Percentiles rank a stretch among this genome's conserved stretches.
These are phyloP conservation scores for Dryas iulia DNA, from an alignment of 1,140 invertebrate genomes.

Conservation along the genomic window DNA sequence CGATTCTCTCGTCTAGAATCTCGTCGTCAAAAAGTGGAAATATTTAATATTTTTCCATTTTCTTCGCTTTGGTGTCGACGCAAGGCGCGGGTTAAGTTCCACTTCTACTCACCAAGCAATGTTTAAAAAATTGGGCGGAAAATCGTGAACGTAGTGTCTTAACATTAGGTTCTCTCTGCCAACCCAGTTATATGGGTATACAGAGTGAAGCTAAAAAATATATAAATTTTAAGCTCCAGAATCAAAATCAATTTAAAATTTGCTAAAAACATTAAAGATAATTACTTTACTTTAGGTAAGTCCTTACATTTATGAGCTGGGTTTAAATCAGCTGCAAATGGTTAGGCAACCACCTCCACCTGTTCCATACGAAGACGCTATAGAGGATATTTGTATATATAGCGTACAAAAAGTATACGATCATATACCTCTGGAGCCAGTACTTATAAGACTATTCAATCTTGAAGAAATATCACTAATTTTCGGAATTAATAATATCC, in stretches of 20 bases:
- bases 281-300: conserved; percentile 55
- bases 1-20: no score
- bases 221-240: no score
- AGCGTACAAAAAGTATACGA: conserved; percentile 66
- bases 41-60: no score
- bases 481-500: conserved; percentile 62
- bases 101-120: no score
- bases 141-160: no score
- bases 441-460: conserved; percentile 59
- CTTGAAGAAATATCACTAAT: conserved; percentile 69
- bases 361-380: conserved; percentile 41
- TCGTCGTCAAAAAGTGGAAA: no score
- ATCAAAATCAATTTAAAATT: not conserved
- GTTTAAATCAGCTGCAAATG: conserved; percentile 65
- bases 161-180: no score
- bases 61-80: no score
- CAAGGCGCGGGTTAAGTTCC: no score
- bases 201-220: no score
- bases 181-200: no score
- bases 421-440: conserved; percentile 67
- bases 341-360: conserved; percentile 55
- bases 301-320: conserved; percentile 64
- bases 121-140: no score
- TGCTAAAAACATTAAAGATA: not conserved
- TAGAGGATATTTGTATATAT: conserved; percentile 60